Conservation (phyloP, 2,797 vertebrate species). For the Tapirus indicus region DNA sequence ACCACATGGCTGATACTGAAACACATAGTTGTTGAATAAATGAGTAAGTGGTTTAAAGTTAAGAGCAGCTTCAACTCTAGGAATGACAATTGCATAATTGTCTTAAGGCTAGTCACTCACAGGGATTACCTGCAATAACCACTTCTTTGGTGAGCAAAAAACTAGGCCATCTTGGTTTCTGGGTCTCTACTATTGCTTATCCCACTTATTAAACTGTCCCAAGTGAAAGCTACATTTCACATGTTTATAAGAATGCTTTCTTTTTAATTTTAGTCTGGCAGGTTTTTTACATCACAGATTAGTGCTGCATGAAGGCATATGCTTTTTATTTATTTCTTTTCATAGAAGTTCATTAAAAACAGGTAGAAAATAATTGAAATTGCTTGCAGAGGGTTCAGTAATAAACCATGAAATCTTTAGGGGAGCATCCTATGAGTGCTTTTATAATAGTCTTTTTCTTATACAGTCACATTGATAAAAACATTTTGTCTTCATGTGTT, state of each 20-base stretch:
- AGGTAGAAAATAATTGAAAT: constrained; percentile 2
- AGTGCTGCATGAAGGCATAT: background rate
- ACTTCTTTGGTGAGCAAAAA: constrained; percentile 41
- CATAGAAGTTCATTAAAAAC: background rate
- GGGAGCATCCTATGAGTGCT: constrained; percentile 25
- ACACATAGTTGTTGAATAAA: background rate
- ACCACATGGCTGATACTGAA: background rate
- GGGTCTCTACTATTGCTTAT: constrained; percentile 54
- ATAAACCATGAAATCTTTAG: background rate
- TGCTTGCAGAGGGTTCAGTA: background rate
- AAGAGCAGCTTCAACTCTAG: background rate
- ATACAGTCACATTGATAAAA: background rate
- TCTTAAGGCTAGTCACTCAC: constrained; percentile 24
- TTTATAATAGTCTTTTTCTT: constrained; percentile 55
- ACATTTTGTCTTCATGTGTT: background rate
- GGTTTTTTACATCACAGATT: constrained; percentile 56
- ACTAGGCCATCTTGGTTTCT: constrained; percentile 22
- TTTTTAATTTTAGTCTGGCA: constrained; percentile 57
- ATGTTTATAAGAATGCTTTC: constrained; percentile 38
- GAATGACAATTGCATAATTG: background rate
- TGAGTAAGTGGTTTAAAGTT: background rate
- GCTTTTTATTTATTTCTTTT: constrained; percentile 57
- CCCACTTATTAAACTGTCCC: background rate
- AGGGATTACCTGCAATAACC: background rate
- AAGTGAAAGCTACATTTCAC: background rate